Evolutionary conservation across 1,140 invertebrate genomes (phyloP).

Genomic region (Drosophila mojavensis): DNA sequence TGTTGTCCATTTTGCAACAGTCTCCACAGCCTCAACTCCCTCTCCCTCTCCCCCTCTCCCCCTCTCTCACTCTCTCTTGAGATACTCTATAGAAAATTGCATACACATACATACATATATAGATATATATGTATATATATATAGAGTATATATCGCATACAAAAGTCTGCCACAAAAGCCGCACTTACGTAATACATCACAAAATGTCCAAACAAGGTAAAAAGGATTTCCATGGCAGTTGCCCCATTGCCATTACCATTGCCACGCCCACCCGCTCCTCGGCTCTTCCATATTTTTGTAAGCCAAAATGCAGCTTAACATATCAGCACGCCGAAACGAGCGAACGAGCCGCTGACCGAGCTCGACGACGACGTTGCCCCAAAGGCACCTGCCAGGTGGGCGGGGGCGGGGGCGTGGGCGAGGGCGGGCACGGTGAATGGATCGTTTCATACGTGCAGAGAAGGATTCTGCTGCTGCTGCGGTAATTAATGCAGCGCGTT

Average conservation of each 20-base stretch:
- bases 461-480: slow-evolving; percentile 52
- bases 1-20: slow-evolving; percentile 56
- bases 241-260: slow-evolving; percentile 49
- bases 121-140: neutral
- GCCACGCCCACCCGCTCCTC: neutral
- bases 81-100: slow-evolving; percentile 37
- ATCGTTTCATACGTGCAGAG: slow-evolving; percentile 38
- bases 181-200: slow-evolving; percentile 81
- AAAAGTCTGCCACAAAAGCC: slow-evolving; percentile 70
- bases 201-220: slow-evolving; percentile 80
- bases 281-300: slow-evolving; percentile 72
- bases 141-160: slow-evolving; percentile 12
- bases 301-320: slow-evolving; percentile 81
- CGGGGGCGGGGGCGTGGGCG: neutral
- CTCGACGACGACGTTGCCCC: slow-evolving; percentile 34
- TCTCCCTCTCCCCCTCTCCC: slow-evolving; percentile 25
- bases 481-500: slow-evolving; percentile 82
- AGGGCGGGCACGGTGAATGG: slow-evolving; percentile 2
- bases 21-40: neutral
- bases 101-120: slow-evolving; percentile 6
- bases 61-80: slow-evolving; percentile 15
- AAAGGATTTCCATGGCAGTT: slow-evolving; percentile 67
- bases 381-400: slow-evolving; percentile 53
- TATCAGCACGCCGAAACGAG: slow-evolving; percentile 56
- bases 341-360: slow-evolving; percentile 65